These are phyloP conservation scores for Paratrypauchen microcephalus DNA, from an alignment of 2,797 vertebrate species.

Conservation along the genomic window DNA sequence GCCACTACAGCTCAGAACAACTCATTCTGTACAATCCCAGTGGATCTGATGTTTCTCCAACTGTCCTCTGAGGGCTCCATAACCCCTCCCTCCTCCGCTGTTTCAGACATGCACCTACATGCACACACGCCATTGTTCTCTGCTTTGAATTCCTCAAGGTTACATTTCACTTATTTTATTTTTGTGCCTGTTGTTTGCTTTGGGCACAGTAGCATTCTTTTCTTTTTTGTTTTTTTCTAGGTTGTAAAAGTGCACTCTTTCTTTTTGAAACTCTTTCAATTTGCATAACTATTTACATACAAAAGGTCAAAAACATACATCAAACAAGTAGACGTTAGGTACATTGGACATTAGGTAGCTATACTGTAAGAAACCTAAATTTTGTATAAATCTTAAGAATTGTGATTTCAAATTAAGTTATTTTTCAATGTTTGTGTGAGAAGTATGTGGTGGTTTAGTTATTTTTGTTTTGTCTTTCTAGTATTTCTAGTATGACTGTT, in stretches of 20 bases:
- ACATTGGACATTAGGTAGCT: too few relatives aligned
- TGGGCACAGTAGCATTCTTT: constrained; percentile 10
- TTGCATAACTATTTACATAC: too few relatives aligned
- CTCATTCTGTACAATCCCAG: neutral
- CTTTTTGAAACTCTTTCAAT: too few relatives aligned
- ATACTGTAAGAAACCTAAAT: too few relatives aligned
- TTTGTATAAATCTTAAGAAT: neutral
- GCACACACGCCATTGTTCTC: constrained; percentile 4
- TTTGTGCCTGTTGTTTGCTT: constrained; percentile 31
- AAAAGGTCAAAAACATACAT: too few relatives aligned
- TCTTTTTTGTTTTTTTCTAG: neutral
- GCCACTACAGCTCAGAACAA: constrained; percentile 17
- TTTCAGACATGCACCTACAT: constrained; percentile 25
- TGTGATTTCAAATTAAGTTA: neutral
- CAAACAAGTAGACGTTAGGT: too few relatives aligned
- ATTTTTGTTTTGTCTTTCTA: too few relatives aligned
- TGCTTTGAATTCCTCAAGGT: neutral
- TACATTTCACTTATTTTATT: constrained; percentile 18
- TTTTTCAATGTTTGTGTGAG: too few relatives aligned
- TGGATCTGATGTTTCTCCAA: constrained; percentile 4
- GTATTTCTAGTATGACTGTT: too few relatives aligned
- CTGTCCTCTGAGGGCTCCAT: constrained; percentile 17
- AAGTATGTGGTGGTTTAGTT: too few relatives aligned
- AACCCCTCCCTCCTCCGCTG: constrained; percentile 1
- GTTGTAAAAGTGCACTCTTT: constrained; percentile 16